Evolutionary conservation across 2,113 vertebrate species (phyloP), one percentile per base, ranked within the genome.

Genomic region (Piprites chloris): DNA sequence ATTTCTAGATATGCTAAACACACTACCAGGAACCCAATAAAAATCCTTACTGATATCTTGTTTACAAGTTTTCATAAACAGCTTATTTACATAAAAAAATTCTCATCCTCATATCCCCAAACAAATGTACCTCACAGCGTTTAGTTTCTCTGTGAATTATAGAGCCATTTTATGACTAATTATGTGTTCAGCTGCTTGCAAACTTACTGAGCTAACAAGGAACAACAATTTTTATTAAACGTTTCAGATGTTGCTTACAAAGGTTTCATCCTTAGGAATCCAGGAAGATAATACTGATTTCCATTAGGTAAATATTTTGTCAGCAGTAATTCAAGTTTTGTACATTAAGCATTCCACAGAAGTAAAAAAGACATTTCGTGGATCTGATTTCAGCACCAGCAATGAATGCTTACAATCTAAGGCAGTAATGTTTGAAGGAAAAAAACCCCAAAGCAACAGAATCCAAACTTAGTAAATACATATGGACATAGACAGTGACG

Each of bases 251-350:
- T 84, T 92, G 88, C 78, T 89, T 84, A 86, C 53, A 91, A 72
- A 93, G 41, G 49, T 73, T 74, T 96, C 76, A 87, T 85, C 67
- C 74, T 88, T 58, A 66, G 89, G 86, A 97, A 94, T 23, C 62
- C 50, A 68, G 55, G 59, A 95, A 91, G 66, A 87, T 76, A 96
- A 96, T 42, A 97, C 67, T 68, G 76, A 96, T 96, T 96, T 96
- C 79, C 56, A 96, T 85, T 93, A 94, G 62, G 61, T 20, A 41
- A 95, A 91, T 46, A 83, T 95, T 96, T 89, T 69, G 69, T 93
- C 95, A 97, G 94, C 95, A 97, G 66, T 95, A 97, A 97, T 89
- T 96, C 72, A 92, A 94, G 71, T 95, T 93, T 95, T 93, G 73
- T 72, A 89, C 30, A 35, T 66, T 94, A 87, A 94, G 87, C 58